Percentiles rank a stretch among this genome's conserved stretches.
These are phyloP conservation scores for Ephydatia muelleri DNA, from an alignment of 37 sponge, comb jelly and placozoan genomes.

Conservation along the genomic window DNA sequence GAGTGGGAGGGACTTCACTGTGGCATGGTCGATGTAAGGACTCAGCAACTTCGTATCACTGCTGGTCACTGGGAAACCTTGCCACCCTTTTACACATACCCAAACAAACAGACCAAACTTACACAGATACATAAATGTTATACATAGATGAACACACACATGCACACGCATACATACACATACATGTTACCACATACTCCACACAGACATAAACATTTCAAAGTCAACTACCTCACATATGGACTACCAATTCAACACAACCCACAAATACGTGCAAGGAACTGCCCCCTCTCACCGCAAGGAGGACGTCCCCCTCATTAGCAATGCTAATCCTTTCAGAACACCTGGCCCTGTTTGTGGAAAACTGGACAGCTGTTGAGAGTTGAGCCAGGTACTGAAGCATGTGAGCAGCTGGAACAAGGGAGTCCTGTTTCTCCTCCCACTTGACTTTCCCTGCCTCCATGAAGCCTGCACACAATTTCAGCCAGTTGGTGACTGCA, in stretches of 20 bases:
- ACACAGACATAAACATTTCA: slow-evolving; percentile 18
- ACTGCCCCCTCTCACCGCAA: slow-evolving; percentile 18
- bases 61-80: background rate
- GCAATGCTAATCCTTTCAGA: slow-evolving; percentile 48
- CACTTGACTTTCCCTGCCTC: background rate
- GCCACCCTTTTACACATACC: background rate
- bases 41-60: background rate
- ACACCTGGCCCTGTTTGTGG: slow-evolving; percentile 28
- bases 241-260: no score
- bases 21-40: background rate
- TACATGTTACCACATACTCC: no score
- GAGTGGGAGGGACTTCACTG: background rate
- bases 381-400: slow-evolving; percentile 50
- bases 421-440: background rate
- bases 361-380: slow-evolving; percentile 46
- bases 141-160: no score
- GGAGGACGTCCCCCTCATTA: slow-evolving; percentile 37
- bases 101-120: background rate
- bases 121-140: no score
- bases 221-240: slow-evolving; percentile 15
- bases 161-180: no score
- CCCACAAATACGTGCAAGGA: background rate
- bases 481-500: slow-evolving; percentile 64
- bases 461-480: slow-evolving; percentile 13
- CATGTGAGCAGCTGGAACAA: slow-evolving; percentile 24